A percentile compares a stretch with the other conserved stretches of the same genome.
Conservation (phyloP, 2,113 vertebrate species). For the Pholis gunnellus region DNA sequence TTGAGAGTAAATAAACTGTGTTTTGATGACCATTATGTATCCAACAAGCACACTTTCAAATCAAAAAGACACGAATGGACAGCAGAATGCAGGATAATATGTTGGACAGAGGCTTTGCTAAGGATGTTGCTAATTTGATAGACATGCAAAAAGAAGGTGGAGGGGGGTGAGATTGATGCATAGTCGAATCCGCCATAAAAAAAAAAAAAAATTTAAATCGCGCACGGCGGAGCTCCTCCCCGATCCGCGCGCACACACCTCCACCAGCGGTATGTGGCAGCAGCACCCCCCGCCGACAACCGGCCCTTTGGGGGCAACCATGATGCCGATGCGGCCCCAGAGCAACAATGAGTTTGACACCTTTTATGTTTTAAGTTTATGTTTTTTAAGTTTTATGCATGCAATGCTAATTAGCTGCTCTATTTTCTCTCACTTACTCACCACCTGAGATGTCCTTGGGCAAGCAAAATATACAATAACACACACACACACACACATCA, state of each 20-base stretch:
- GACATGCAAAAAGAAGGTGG: constrained; percentile 33
- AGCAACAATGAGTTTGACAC: too few species aligned
- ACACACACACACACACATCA: constrained; percentile 19
- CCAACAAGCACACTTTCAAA: constrained; percentile 19
- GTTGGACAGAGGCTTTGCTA: constrained; percentile 28
- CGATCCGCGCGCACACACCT: too few species aligned
- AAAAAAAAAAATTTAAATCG: too few species aligned
- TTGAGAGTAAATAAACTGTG: constrained; percentile 17
- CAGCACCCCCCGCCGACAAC: too few species aligned
- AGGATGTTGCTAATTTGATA: constrained; percentile 62
- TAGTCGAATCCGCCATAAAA: too few species aligned
- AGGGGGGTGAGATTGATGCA: constrained; percentile 15
- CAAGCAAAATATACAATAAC: constrained; percentile 48
- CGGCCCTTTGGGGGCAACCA: too few species aligned
- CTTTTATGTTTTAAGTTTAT: too few species aligned
- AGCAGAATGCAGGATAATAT: constrained; percentile 12
- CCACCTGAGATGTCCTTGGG: constrained; percentile 68
- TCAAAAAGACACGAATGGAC: constrained; percentile 19
- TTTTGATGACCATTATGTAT: constrained; percentile 12
- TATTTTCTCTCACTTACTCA: constrained; percentile 61
- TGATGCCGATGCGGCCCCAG: too few species aligned
- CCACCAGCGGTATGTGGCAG: too few species aligned
- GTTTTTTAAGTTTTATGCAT: too few species aligned
- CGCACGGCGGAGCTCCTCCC: too few species aligned
- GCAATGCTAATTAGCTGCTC: constrained; percentile 66